Percentiles rank a stretch among this genome's conserved stretches.
Conservation (phyloP, 2,888 invertebrate species). For the Drosophila greeni region DNA sequence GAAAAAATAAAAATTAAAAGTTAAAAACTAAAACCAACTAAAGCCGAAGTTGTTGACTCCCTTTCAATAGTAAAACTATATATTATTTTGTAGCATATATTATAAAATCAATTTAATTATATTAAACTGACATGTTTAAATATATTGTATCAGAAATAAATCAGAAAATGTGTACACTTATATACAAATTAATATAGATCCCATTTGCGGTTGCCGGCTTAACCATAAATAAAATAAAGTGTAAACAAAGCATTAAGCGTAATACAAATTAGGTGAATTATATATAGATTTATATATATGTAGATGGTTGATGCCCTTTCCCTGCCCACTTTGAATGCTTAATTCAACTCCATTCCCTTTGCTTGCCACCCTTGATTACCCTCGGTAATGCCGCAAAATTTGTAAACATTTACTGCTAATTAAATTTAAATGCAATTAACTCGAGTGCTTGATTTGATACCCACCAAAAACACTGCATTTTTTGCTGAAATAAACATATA, state of each 20-base stretch:
- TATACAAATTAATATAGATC: conserved; percentile 23
- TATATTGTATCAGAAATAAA: background rate
- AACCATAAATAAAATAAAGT: conserved; percentile 29
- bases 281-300: conserved; percentile 42
- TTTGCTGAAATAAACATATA: conserved; percentile 15
- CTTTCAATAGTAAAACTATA: background rate
- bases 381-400: conserved; percentile 47
- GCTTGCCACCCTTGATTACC: background rate
- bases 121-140: background rate
- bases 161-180: too few relatives aligned
- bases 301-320: background rate
- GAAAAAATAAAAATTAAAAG: conserved; percentile 51
- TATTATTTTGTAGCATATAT: background rate
- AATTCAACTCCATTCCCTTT: conserved; percentile 7
- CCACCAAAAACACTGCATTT: conserved; percentile 27
- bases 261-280: conserved; percentile 57
- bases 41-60: background rate
- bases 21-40: conserved; percentile 9
- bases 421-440: conserved; percentile 72
- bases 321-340: conserved; percentile 14
- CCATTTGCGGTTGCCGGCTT: conserved; percentile 14
- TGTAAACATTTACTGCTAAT: conserved; percentile 69
- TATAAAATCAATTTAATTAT: too few relatives aligned
- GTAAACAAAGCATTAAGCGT: conserved; percentile 33
- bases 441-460: conserved; percentile 66